A percentile compares a stretch with the other conserved stretches of the same genome.
Conservation (phyloP, 2,888 invertebrate species). For the Branchipolynoe longqiensis region DNA sequence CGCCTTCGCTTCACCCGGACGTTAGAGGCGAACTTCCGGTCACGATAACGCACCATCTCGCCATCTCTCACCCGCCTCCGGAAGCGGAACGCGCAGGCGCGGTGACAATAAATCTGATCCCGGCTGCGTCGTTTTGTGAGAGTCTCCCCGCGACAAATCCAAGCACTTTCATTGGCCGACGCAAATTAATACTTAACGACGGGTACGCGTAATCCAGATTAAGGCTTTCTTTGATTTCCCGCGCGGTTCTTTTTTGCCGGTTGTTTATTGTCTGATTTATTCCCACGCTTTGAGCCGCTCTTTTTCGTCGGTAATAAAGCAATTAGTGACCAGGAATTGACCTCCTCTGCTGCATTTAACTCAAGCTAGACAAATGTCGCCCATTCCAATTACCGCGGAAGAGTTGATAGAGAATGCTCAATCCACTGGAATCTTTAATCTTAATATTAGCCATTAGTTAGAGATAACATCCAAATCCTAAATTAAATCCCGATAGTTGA, state of each 20-base stretch:
- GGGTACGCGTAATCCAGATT: constrained; percentile 32
- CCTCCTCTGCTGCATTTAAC: constrained; percentile 3
- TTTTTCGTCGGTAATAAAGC: constrained; percentile 32
- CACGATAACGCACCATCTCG: constrained; percentile 33
- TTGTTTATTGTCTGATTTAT: constrained; percentile 40
- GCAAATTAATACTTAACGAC: constrained; percentile 46
- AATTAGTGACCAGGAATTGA: constrained; percentile 17
- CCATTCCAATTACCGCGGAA: no score
- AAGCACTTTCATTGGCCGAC: constrained; percentile 12
- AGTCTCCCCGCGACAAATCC: constrained; percentile 9
- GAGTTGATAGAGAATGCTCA: no score
- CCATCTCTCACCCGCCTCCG: constrained; percentile 28
- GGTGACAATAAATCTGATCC: constrained; percentile 44
- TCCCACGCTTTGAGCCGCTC: constrained; percentile 8
- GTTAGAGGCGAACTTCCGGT: constrained; percentile 21
- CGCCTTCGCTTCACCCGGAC: no score
- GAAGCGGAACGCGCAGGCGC: constrained; percentile 12
- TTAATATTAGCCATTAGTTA: no score
- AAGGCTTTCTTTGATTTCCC: constrained; percentile 32
- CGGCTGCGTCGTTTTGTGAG: constrained; percentile 6
- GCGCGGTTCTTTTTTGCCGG: background rate
- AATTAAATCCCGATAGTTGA: no score
- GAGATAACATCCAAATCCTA: no score
- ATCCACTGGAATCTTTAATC: no score
- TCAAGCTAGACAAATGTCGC: constrained; percentile 43